Evolutionary conservation across 2,113 vertebrate genomes (phyloP).

Genomic region (Serinus canaria): DNA sequence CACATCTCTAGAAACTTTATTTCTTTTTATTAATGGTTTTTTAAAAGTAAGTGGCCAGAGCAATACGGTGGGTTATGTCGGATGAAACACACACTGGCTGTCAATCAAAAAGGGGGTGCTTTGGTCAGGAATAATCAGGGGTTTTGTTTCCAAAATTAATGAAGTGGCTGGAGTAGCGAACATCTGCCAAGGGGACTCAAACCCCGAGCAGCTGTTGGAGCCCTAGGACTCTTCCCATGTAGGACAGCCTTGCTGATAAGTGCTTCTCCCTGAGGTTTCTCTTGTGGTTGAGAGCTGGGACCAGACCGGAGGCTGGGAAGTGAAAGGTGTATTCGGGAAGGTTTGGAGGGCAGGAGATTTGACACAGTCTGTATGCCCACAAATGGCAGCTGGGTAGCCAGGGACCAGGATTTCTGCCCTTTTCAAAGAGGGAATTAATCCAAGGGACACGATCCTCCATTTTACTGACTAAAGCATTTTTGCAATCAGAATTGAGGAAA

Average conservation of each 20-base stretch:
- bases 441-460: background rate
- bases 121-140: conserved; percentile 66
- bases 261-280: background rate
- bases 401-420: background rate
- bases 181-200: conserved; percentile 76
- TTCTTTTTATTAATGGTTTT: background rate
- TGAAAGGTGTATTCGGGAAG: background rate
- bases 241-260: background rate
- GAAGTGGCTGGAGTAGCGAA: conserved; percentile 74
- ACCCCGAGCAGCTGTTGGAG: conserved; percentile 75
- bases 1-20: background rate
- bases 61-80: background rate
- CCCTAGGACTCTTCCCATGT: conserved; percentile 23
- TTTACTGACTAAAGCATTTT: background rate
- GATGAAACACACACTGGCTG: conserved; percentile 71
- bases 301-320: background rate
- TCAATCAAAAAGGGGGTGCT: conserved; percentile 67
- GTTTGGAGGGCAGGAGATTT: background rate
- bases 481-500: background rate
- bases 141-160: conserved; percentile 78
- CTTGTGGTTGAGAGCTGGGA: background rate
- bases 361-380: accelerated
- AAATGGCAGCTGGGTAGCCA: accelerated
- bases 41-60: background rate
- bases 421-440: background rate